Evolutionary conservation across 2,888 invertebrate genomes (phyloP), one percentile per base, ranked within the genome.

Genomic region (Phanerotoma sp.): DNA sequence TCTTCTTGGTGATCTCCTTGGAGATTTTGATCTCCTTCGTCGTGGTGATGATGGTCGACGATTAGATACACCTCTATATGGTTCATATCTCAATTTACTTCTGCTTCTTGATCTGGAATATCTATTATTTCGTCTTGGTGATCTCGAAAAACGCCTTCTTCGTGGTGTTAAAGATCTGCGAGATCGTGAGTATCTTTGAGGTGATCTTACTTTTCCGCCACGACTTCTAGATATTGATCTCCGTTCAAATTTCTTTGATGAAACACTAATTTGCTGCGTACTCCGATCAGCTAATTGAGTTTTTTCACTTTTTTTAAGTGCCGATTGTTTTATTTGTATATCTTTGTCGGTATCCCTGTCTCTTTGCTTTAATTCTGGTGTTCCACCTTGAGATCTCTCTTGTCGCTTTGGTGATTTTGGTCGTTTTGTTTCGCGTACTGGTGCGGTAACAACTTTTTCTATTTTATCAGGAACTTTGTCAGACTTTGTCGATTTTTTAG

Each of bases 51-150:
- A 67, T 1, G 56, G 51, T 54, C 71, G 61, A 3, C 73, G 67
- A 3, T 72, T 57, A 2, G 69, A 69, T 47, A 58, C 65, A 38
- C 54, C 20, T 2, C 47, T 30, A 35, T 64, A 62, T 20, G 70
- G 66, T 18, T 72, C 73, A 51, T 70, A 71, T 13, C 72, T 71
- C 3, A 71, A 72, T 11, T 67, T 68, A 65, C 65, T 73, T 56
- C 64, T 64, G 59, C 75, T 66, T 56, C 73, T 62, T 22, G 77
- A 66, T 53, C 65, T 55, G 16, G 76, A 62, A 62, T 75, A 69
- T 59, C 72, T 63, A 15, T 54, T 61, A 16, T 62, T 61, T 56
- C 75, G 74, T 58, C 70, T 69, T 4, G 73, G 67, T 4, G 70
- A 70, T 42, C 68, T 62, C 4, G 72, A 68, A n/a, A 66, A 49